Evolutionary conservation across 1,140 invertebrate species (phyloP).

Genomic region (Metopolophium dirhodum): DNA sequence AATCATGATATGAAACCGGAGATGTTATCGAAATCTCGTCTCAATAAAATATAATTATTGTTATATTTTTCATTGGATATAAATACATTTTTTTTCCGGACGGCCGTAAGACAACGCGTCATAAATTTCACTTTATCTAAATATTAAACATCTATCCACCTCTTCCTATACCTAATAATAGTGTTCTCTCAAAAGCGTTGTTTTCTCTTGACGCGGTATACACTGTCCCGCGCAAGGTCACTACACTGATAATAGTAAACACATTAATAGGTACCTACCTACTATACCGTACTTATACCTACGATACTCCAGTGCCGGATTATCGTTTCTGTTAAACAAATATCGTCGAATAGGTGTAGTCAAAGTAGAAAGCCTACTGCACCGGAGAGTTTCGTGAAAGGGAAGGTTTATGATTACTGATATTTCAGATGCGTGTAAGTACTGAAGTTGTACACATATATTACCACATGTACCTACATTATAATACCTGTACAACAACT

Average conservation of each 20-base stretch:
- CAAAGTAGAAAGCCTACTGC: neutral
- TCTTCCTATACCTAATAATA: too few species aligned
- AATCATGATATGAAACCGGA: neutral
- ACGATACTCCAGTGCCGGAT: neutral
- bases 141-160: neutral
- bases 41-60: neutral
- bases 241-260: constrained; percentile 10
- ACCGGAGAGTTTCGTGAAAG: neutral
- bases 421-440: neutral
- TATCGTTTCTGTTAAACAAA: constrained; percentile 3
- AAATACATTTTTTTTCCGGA: neutral
- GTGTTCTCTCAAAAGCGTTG: neutral
- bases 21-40: neutral
- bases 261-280: neutral
- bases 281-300: neutral
- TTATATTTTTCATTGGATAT: neutral
- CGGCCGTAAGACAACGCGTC: neutral
- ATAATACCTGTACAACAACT: too few species aligned
- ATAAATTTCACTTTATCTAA: neutral
- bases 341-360: neutral
- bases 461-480: neutral
- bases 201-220: neutral
- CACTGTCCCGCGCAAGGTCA: neutral
- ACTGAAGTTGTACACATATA: neutral
- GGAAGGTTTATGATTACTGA: neutral